Base-by-base conservation (phyloP, 2,888 invertebrate species). In the Drepanosiphum platanoidis region DNA sequence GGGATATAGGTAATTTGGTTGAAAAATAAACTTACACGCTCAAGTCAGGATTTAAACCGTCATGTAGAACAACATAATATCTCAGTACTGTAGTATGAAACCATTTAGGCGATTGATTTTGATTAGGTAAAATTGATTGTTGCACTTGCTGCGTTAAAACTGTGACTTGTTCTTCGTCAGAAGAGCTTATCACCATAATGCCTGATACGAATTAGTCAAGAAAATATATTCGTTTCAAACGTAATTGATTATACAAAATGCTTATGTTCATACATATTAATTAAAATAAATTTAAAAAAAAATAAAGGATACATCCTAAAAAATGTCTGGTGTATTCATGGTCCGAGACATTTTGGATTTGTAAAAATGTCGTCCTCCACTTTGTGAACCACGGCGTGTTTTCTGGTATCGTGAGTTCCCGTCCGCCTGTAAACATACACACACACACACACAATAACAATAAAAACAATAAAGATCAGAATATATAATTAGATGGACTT, bases 271-370 rank as follows among this genome's bases (percentile, higher is more conserved):
- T n/a, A 42, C 11, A 42, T 42, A 71, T 86, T 39, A 11, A 70
- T 61, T 34, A 32, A 61, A 64, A 5, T 11, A 42, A 77, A 77
- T 93, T 93, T 1, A 93, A 92, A 90, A 95, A 95, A 52, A 92
- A 90, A 52, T 94, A 94, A 93, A 32, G 93, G 92, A 96, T 92
- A 89, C 96, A 96, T 22, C 95, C 95, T 81, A 96, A 89, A 89
- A 95, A 95, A 90, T 97, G 96, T 89, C 95, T 95, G 0, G 97
- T 95, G 89, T 97, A 99, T 90, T 99, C 99, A 91, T 99, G 98
- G 89, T 99, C 98, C 7, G 95, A 94, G 30, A 96, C 95, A 89
- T 95, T 95, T 89, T 96, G 94, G 86, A 96, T 94, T 89, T 94
- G 93, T 71, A 97, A 91, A 90, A 98, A 98, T 42, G 95, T 95